A percentile compares a stretch with the other conserved stretches of the same genome.
Evolutionary conservation across 2,113 vertebrate species (phyloP).

Genomic region (Aplodontia rufa): DNA sequence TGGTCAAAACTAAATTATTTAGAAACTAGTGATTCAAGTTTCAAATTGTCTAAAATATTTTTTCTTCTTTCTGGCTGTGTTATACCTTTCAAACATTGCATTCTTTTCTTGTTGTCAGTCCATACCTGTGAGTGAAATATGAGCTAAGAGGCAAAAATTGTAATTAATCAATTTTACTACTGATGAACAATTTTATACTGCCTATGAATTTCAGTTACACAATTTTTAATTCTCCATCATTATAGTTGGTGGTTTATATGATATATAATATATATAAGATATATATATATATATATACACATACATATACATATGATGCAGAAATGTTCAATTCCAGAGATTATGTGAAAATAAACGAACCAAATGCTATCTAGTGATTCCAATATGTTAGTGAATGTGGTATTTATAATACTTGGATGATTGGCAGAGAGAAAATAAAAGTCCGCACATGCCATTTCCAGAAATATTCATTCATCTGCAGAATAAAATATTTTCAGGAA

Average conservation of each 20-base stretch:
- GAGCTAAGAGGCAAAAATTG: neutral
- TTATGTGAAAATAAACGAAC: neutral
- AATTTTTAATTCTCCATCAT: neutral
- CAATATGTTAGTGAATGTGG: neutral
- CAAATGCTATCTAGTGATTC: neutral
- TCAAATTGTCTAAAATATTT: neutral
- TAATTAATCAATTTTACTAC: neutral
- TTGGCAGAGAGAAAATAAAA: neutral
- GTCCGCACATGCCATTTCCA: neutral
- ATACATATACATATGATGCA: too few species aligned
- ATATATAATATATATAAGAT: too few species aligned
- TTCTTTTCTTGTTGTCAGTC: neutral
- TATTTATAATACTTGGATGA: neutral
- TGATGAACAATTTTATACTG: neutral
- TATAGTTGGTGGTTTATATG: neutral
- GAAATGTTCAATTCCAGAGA: neutral
- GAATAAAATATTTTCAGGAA: constrained; percentile 44
- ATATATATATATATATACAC: too few species aligned
- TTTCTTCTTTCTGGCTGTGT: neutral
- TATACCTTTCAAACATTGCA: neutral
- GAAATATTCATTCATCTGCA: constrained; percentile 25
- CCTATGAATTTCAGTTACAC: neutral
- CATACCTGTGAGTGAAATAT: neutral
- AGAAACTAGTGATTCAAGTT: neutral
- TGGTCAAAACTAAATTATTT: neutral